Percentiles rank a stretch among this genome's conserved stretches.
Evolutionary conservation across 2,113 vertebrate species (phyloP).

Genomic region (Daubentonia madagascariensis): DNA sequence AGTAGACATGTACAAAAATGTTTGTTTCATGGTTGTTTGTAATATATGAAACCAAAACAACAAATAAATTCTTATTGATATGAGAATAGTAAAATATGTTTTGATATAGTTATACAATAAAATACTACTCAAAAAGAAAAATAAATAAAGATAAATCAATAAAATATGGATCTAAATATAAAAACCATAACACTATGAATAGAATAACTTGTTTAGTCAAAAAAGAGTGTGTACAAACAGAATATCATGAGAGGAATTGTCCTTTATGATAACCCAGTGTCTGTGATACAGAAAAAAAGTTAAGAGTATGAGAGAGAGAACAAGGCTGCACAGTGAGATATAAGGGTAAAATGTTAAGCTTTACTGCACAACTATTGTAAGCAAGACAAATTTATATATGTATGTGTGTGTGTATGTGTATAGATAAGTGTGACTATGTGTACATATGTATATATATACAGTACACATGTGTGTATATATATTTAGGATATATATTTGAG

Average conservation of each 20-base stretch:
- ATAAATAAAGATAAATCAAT: background rate
- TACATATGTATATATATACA: background rate
- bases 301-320: background rate
- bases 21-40: background rate
- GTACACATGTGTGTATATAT: background rate
- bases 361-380: background rate
- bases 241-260: background rate
- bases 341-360: background rate
- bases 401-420: background rate
- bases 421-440: too few relatives aligned
- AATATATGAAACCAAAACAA: background rate
- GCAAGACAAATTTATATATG: background rate
- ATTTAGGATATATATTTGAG: background rate
- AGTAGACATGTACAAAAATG: background rate
- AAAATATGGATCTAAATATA: background rate
- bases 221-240: background rate
- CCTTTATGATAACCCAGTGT: background rate
- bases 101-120: background rate
- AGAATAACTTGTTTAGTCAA: background rate
- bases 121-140: background rate
- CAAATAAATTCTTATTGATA: background rate
- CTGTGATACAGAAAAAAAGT: background rate
- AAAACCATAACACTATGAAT: background rate
- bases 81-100: background rate
- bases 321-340: background rate